Evolutionary conservation across 2,888 invertebrate species (phyloP).

Genomic region (Agrenia bidenticulata): DNA sequence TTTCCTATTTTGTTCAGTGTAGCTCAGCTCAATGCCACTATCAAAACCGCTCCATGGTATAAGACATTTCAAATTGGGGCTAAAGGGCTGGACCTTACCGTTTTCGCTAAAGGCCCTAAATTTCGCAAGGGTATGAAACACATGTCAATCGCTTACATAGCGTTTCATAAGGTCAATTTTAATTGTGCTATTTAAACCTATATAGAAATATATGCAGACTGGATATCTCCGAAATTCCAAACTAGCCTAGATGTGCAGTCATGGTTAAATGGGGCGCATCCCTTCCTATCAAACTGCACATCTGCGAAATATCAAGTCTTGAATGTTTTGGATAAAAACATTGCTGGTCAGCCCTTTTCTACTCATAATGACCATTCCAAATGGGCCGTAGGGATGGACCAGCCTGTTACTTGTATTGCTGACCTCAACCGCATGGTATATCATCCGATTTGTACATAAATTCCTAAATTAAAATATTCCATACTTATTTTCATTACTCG

Average conservation of each 20-base stretch:
- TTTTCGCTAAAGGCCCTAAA: conserved; percentile 37
- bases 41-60: conserved; percentile 7
- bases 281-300: conserved; percentile 74
- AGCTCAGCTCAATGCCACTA: neutral
- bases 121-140: neutral
- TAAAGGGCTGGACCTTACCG: conserved; percentile 15
- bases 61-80: neutral
- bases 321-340: conserved; percentile 37
- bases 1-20: conserved; percentile 57
- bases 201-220: conserved; percentile 75
- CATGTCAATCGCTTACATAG: neutral
- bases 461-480: too few relatives aligned
- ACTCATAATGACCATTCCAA: conserved; percentile 57
- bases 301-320: conserved; percentile 26
- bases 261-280: conserved; percentile 81
- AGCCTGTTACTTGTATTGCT: conserved; percentile 81
- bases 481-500: too few relatives aligned
- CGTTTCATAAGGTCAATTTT: neutral
- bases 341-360: conserved; percentile 45
- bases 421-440: conserved; percentile 86
- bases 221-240: conserved; percentile 72
- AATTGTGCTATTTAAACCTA: neutral
- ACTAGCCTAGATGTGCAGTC: conserved; percentile 76
- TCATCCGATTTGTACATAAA: neutral
- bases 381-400: conserved; percentile 55